A percentile compares a stretch with the other conserved stretches of the same genome.
phyloP scores from a whole-genome alignment of 2,113 vertebrate species.

The Siniperca knerii region DNA sequence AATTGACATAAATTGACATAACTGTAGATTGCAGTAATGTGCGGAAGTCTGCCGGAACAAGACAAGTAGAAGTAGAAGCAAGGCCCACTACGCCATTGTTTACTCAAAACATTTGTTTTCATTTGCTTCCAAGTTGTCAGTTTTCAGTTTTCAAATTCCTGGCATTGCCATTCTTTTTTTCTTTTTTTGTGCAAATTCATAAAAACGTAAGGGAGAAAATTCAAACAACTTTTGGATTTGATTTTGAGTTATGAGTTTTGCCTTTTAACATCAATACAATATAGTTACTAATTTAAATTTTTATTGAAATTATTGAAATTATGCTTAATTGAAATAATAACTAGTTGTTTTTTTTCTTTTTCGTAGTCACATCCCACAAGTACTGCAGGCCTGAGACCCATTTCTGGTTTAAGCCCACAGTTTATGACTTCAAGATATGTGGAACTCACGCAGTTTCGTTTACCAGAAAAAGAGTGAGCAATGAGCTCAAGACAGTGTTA shows the following conservation, averaged over 20 bases:
- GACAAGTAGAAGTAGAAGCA: slow-evolving; percentile 6
- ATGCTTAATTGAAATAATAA: slow-evolving; percentile 12
- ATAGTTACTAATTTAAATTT: neutral
- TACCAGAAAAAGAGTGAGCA: slow-evolving; percentile 47
- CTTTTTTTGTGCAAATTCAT: neutral
- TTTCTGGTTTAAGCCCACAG: slow-evolving; percentile 25
- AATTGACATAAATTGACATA: neutral
- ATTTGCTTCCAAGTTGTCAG: slow-evolving; percentile 7
- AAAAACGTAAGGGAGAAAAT: neutral
- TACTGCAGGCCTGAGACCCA: neutral
- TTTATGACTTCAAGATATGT: slow-evolving; percentile 34
- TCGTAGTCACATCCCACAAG: neutral
- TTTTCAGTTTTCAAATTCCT: slow-evolving; percentile 5
- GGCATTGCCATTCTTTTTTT: neutral
- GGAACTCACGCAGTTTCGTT: slow-evolving; percentile 37
- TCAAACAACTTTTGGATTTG: neutral
- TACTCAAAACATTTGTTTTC: slow-evolving; percentile 15
- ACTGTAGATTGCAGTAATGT: neutral
- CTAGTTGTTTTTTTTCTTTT: slow-evolving; percentile 12
- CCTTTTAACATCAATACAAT: neutral
- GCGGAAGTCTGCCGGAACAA: neutral
- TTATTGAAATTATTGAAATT: slow-evolving; percentile 7
- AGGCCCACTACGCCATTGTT: neutral
- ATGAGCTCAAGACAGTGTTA: slow-evolving; percentile 1
- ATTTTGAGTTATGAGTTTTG: neutral